Percentiles rank a stretch among this genome's conserved stretches.
phyloP scores from a whole-genome alignment of 2,888 invertebrate species.

The Cabera pusaria region DNA sequence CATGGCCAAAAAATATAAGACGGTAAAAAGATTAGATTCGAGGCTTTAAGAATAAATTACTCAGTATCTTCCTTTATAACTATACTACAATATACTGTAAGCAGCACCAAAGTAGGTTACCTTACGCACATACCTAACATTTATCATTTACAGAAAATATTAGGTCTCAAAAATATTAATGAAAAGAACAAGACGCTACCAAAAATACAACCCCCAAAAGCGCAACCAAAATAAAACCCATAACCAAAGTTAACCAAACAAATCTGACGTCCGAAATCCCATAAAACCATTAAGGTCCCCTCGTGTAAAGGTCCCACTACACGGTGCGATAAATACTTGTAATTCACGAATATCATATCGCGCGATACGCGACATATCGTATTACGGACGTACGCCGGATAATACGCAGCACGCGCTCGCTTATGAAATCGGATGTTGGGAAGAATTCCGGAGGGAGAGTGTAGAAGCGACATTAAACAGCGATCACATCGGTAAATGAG shows the following conservation, averaged over 20 bases:
- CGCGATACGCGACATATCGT: conserved; percentile 33
- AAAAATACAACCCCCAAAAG: too few species aligned
- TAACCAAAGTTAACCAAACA: conserved; percentile 47
- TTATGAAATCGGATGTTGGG: conserved; percentile 69
- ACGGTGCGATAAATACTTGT: conserved; percentile 74
- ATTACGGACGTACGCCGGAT: conserved; percentile 61
- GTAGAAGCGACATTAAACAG: conserved; percentile 40
- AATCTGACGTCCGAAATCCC: conserved; percentile 56
- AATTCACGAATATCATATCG: conserved; percentile 65
- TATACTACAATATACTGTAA: too few species aligned
- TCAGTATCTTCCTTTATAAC: too few species aligned
- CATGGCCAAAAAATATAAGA: too few species aligned
- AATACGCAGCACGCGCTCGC: conserved; percentile 75
- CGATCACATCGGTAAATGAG: too few species aligned
- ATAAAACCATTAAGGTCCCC: conserved; percentile 57
- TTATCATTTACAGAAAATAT: too few species aligned
- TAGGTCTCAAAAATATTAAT: too few species aligned
- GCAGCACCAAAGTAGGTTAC: too few species aligned
- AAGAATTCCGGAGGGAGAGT: conserved; percentile 23
- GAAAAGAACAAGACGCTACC: too few species aligned
- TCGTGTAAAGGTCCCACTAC: conserved; percentile 51
- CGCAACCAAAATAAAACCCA: conserved; percentile 16
- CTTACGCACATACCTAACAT: too few species aligned
- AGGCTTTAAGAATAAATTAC: too few species aligned
- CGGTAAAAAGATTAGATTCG: too few species aligned